Percentiles rank a stretch among this genome's conserved stretches.
Evolutionary conservation across 1,140 invertebrate species (phyloP).

Genomic region (Zaprionus ghesquierei): DNA sequence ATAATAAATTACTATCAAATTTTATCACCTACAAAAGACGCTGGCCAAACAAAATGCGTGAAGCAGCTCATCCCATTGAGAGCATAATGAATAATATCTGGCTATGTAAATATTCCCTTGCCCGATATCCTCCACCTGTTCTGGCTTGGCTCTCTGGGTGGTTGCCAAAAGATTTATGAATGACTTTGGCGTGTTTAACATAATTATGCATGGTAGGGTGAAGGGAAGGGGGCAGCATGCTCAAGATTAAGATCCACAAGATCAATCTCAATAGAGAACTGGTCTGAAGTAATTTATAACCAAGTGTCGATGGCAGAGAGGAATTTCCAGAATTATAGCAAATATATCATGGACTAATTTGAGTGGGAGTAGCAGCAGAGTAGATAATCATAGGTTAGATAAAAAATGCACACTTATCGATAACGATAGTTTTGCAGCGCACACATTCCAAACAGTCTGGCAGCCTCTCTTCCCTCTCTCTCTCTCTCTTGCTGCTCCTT

Average conservation of each 20-base stretch:
- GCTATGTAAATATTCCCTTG: constrained; percentile 47
- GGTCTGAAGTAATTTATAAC: constrained; percentile 13
- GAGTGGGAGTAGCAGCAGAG: neutral
- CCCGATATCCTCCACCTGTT: constrained; percentile 32
- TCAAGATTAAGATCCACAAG: constrained; percentile 22
- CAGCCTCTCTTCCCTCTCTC: neutral
- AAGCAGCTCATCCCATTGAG: constrained; percentile 45
- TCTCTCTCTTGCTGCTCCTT: neutral
- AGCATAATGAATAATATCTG: constrained; percentile 68
- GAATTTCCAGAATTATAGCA: constrained; percentile 1
- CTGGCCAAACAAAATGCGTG: constrained; percentile 53
- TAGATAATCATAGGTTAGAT: neutral
- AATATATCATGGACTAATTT: neutral
- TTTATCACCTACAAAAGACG: constrained; percentile 74
- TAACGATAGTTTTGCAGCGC: neutral
- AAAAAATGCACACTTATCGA: neutral
- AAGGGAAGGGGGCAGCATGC: neutral
- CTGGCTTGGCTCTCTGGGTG: constrained; percentile 18
- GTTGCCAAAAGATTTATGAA: constrained; percentile 69
- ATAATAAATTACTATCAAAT: constrained; percentile 69
- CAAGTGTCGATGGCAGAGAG: neutral
- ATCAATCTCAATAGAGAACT: constrained; percentile 34
- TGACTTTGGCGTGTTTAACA: constrained; percentile 63
- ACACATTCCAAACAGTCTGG: neutral
- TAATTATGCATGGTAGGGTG: constrained; percentile 52